Conservation (phyloP, 2,888 invertebrate species). For the Pterobdella sp. region DNA sequence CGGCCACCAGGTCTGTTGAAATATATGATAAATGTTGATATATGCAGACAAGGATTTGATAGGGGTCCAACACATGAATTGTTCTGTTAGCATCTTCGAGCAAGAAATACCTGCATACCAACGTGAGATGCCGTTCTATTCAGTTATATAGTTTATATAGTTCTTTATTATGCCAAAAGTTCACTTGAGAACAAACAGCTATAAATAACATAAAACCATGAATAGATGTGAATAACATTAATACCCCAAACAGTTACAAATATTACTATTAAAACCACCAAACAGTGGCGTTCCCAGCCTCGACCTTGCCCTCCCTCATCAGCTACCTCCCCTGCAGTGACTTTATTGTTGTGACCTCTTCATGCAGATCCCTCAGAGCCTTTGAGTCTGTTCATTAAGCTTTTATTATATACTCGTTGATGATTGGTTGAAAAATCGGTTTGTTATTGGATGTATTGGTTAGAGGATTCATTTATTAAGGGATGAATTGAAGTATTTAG, state of each 20-base stretch:
- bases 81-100: neutral
- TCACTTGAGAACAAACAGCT: too few relatives aligned
- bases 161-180: too few relatives aligned
- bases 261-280: too few relatives aligned
- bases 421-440: too few relatives aligned
- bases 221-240: too few relatives aligned
- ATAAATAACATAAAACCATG: too few relatives aligned
- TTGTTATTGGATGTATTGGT: neutral
- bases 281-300: slow-evolving; percentile 4
- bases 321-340: neutral
- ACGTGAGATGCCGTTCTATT: neutral
- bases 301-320: slow-evolving; percentile 5
- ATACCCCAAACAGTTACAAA: too few relatives aligned
- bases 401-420: neutral
- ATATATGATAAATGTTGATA: too few relatives aligned
- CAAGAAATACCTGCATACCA: neutral
- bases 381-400: neutral
- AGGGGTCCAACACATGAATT: neutral
- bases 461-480: neutral
- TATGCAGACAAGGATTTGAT: slow-evolving; percentile 9
- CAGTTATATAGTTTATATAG: too few relatives aligned
- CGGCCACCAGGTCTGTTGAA: too few relatives aligned
- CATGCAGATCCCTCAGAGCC: neutral
- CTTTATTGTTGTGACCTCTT: neutral
- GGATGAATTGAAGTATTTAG: neutral